A percentile compares a stretch with the other conserved stretches of the same genome.
phyloP scores from a whole-genome alignment of 2,888 invertebrate species.

The Leptinotarsa haldemani region DNA sequence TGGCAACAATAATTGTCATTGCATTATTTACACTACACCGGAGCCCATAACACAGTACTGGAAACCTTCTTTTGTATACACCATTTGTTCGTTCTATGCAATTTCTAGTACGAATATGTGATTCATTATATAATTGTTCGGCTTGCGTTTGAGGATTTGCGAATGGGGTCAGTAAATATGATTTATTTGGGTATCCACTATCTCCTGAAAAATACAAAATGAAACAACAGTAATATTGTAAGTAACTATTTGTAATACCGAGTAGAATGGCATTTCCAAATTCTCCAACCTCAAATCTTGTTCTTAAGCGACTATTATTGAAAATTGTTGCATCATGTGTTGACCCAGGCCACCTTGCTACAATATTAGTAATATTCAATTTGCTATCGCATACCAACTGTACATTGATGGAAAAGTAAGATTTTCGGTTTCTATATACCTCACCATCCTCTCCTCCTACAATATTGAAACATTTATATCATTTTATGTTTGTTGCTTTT shows the following conservation, averaged over 20 bases:
- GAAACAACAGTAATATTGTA: too few relatives aligned
- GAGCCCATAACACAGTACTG: too few relatives aligned
- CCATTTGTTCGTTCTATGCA: neutral
- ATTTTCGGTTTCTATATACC: constrained; percentile 23
- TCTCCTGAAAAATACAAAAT: neutral
- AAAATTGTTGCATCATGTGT: constrained; percentile 31
- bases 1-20: constrained; percentile 9
- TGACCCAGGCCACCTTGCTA: constrained; percentile 33
- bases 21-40: too few relatives aligned
- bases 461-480: too few relatives aligned
- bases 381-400: constrained; percentile 15
- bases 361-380: constrained; percentile 14
- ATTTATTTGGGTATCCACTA: constrained; percentile 14
- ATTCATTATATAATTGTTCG: constrained; percentile 18
- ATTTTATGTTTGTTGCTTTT: too few relatives aligned
- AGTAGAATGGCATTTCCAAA: constrained; percentile 23
- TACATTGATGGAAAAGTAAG: constrained; percentile 22
- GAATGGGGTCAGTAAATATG: constrained; percentile 22
- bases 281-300: constrained; percentile 22
- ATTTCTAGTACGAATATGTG: constrained; percentile 18
- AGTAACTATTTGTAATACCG: constrained; percentile 14
- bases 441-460: constrained; percentile 20
- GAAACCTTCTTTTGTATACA: too few relatives aligned
- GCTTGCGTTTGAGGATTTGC: constrained; percentile 12
- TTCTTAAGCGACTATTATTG: constrained; percentile 19